Conservation (phyloP, 2,113 vertebrate genomes). For the Sinocyclocheilus anophthalmus region DNA sequence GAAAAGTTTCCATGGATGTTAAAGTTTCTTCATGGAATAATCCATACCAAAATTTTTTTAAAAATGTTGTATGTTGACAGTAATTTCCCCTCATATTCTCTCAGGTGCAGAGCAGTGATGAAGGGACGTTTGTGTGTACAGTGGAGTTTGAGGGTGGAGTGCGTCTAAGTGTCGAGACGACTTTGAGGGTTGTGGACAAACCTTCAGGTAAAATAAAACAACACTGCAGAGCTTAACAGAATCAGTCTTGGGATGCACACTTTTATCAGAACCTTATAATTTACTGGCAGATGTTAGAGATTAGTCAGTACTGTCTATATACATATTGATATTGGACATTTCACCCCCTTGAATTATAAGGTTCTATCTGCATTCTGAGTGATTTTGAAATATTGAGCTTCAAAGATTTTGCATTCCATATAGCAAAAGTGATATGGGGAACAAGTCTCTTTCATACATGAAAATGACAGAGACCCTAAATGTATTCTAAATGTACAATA, state of each 20-base stretch:
- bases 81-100: neutral
- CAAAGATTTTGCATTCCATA: no score
- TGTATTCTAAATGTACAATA: no score
- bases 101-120: neutral
- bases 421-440: no score
- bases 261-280: neutral
- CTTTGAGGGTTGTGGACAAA: neutral
- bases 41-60: neutral
- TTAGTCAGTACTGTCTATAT: neutral
- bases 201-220: neutral
- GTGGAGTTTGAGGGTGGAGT: neutral
- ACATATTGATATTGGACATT: no score
- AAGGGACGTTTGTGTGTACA: conserved; percentile 22
- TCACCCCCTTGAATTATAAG: no score
- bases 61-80: neutral
- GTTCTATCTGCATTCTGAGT: no score
- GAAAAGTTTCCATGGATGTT: neutral
- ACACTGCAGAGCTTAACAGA: neutral
- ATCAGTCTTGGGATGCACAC: neutral
- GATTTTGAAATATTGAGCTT: no score
- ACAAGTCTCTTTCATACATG: no score
- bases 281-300: neutral
- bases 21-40: neutral
- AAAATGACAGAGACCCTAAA: no score
- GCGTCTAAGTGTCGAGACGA: neutral